Percentiles rank a stretch among this genome's conserved stretches.
Conservation (phyloP, 37 sponge, comb jelly and placozoan species). For the Beroe ovata region DNA sequence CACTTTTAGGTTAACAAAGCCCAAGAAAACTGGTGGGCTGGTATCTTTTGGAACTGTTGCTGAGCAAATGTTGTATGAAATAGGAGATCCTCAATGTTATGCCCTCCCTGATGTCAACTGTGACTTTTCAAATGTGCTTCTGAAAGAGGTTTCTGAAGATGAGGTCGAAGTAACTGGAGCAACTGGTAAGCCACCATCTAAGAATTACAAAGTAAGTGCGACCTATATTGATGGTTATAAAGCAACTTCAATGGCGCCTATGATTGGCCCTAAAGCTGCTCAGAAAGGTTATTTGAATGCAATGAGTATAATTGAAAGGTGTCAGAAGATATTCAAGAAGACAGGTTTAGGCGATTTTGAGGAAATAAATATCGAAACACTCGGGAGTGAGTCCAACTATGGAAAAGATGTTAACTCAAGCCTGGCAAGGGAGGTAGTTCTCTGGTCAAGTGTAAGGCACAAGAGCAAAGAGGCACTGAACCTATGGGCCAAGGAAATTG, state of each 20-base stretch:
- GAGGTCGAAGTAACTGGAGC: conserved; percentile 84
- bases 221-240: conserved; percentile 87
- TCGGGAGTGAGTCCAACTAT: conserved; percentile 65
- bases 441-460: conserved; percentile 87
- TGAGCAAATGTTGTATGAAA: conserved; percentile 98
- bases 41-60: conserved; percentile 83
- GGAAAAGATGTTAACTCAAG: conserved; percentile 43
- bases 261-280: conserved; percentile 80
- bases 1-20: conserved; percentile 81
- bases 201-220: conserved; percentile 85
- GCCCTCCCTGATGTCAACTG: conserved; percentile 95
- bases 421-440: conserved; percentile 73
- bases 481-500: conserved; percentile 82
- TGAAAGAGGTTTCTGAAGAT: conserved; percentile 71
- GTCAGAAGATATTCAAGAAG: conserved; percentile 74
- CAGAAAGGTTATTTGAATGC: conserved; percentile 82
- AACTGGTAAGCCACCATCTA: conserved; percentile 75
- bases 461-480: conserved; percentile 80
- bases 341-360: conserved; percentile 74
- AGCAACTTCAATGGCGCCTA: conserved; percentile 74
- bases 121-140: conserved; percentile 84
- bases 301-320: conserved; percentile 75
- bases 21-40: conserved; percentile 83
- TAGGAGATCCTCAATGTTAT: conserved; percentile 87
- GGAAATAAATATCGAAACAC: conserved; percentile 68